phyloP scores from a whole-genome alignment of 1,140 invertebrate genomes.

The Pollicipes pollicipes region DNA sequence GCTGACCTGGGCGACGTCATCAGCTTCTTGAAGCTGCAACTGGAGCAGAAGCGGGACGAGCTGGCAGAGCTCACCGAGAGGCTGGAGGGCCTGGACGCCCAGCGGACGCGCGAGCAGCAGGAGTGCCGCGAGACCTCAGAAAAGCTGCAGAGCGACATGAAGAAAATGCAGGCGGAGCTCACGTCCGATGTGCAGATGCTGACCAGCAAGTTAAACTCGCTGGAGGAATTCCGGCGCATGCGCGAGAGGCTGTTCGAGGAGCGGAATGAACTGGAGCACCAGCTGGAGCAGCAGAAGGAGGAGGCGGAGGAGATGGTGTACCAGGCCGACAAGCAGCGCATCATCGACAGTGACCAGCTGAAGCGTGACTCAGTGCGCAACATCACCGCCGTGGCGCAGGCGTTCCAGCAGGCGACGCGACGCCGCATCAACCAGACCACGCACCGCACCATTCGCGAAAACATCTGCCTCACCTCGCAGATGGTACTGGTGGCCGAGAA shows the following conservation, averaged over 20 bases:
- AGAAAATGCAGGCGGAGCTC: neutral
- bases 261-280: neutral
- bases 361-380: neutral
- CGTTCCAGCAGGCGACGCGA: neutral
- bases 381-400: neutral
- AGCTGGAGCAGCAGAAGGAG: neutral
- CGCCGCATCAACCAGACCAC: neutral
- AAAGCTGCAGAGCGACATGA: neutral
- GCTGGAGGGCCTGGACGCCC: slow-evolving; percentile 14
- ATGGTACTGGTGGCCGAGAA: neutral
- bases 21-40: slow-evolving; percentile 39
- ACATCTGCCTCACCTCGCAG: neutral
- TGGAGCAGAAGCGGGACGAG: slow-evolving; percentile 61
- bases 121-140: neutral
- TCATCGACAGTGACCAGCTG: neutral
- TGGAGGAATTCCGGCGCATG: neutral
- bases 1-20: neutral
- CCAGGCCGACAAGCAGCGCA: neutral
- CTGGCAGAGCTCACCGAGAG: slow-evolving; percentile 19
- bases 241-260: neutral
- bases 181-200: neutral
- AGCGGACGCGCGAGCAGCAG: slow-evolving; percentile 6
- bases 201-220: neutral
- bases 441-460: neutral
- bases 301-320: neutral